phyloP scores from a whole-genome alignment of 2,797 vertebrate species.

The Periophthalmus magnuspinnatus region DNA sequence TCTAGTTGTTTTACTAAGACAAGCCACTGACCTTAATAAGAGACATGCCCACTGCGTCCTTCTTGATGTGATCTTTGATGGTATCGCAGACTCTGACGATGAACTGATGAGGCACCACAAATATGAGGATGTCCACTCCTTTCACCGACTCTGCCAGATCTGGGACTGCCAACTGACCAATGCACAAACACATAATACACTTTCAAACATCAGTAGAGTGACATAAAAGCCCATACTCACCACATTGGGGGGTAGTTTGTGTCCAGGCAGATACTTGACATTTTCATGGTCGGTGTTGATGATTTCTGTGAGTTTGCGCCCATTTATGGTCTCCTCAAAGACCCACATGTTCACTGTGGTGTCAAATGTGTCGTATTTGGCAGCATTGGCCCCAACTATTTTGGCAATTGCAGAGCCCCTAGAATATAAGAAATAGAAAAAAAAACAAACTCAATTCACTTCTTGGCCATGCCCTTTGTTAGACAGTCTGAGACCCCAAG shows the following conservation, averaged over 20 bases:
- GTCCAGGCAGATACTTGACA: constrained; percentile 92
- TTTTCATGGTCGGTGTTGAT: constrained; percentile 96
- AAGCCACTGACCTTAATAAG: constrained; percentile 89
- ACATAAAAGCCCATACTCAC: constrained; percentile 62
- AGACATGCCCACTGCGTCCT: constrained; percentile 86
- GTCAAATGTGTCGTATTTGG: constrained; percentile 82
- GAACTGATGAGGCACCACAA: constrained; percentile 97
- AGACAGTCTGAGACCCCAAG: too few relatives aligned
- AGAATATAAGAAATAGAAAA: constrained; percentile 23
- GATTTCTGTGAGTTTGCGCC: constrained; percentile 90
- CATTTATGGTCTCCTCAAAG: constrained; percentile 88
- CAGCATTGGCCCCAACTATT: constrained; percentile 88
- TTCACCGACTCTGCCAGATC: constrained; percentile 86
- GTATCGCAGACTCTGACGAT: constrained; percentile 87
- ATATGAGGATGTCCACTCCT: constrained; percentile 89
- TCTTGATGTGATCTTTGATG: constrained; percentile 90
- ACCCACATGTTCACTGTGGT: constrained; percentile 93
- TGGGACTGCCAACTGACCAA: constrained; percentile 85
- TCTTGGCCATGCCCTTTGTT: too few relatives aligned
- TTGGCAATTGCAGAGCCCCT: constrained; percentile 98
- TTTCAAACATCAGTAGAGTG: not conserved
- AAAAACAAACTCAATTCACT: not conserved
- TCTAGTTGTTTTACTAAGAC: not conserved
- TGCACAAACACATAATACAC: not conserved
- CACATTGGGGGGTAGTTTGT: constrained; percentile 93